phyloP scores from a whole-genome alignment of 1,140 invertebrate genomes.

The Cotesia vestalis region DNA sequence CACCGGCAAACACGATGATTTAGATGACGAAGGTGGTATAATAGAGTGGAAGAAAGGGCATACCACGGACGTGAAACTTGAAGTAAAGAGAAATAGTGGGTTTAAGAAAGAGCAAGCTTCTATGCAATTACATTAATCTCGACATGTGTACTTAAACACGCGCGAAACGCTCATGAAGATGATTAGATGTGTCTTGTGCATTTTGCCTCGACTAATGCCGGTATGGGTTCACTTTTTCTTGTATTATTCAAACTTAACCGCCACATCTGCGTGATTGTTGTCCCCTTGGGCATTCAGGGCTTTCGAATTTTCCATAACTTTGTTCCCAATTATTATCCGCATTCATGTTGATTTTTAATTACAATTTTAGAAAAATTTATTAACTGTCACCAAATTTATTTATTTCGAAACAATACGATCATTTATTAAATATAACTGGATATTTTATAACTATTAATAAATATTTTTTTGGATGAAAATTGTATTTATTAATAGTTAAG shows the following conservation, averaged over 20 bases:
- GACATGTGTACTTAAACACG: conserved; percentile 34
- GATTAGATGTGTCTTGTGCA: conserved; percentile 3
- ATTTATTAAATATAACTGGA: no score
- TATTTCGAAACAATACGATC: no score
- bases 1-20: conserved; percentile 21
- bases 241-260: conserved; percentile 44
- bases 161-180: conserved; percentile 46
- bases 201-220: background rate
- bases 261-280: conserved; percentile 67
- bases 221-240: background rate
- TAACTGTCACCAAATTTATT: no score
- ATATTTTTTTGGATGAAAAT: no score
- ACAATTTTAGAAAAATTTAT: no score
- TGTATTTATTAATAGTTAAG: no score
- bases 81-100: conserved; percentile 21
- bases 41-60: conserved; percentile 13
- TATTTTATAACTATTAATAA: no score
- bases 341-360: no score
- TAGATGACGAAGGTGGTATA: conserved; percentile 20
- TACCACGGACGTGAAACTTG: no score
- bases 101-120: conserved; percentile 5
- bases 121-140: conserved; percentile 40
- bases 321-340: no score
- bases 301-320: conserved; percentile 43
- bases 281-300: conserved; percentile 61